Conservation (phyloP, 2,888 invertebrate species). For the Tinea trinotella region DNA sequence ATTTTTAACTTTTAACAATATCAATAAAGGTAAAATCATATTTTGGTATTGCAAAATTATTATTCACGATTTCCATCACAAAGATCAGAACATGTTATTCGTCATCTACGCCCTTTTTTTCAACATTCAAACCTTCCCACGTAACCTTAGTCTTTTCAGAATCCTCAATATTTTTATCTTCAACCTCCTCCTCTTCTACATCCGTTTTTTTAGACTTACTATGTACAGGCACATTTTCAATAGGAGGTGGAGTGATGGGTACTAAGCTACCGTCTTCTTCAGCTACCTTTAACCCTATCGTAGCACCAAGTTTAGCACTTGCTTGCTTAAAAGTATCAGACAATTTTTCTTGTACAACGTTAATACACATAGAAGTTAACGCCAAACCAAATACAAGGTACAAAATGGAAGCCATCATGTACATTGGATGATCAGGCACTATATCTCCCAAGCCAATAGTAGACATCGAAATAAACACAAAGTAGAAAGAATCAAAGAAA, state of each 20-base stretch:
- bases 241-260: constrained; percentile 53
- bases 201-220: constrained; percentile 40
- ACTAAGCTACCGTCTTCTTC: constrained; percentile 76
- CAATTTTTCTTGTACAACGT: constrained; percentile 89
- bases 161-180: constrained; percentile 36
- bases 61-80: not conserved
- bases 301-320: constrained; percentile 87
- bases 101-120: constrained; percentile 7
- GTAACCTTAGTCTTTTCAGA: constrained; percentile 13
- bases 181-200: constrained; percentile 33
- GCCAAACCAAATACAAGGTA: constrained; percentile 96
- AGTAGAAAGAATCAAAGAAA: constrained; percentile 96
- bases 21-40: no score
- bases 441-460: constrained; percentile 98
- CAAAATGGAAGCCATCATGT: constrained; percentile 92
- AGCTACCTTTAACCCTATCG: constrained; percentile 82
- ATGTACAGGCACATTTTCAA: constrained; percentile 57
- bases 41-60: not conserved
- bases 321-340: constrained; percentile 88
- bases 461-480: constrained; percentile 96
- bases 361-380: constrained; percentile 97
- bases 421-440: constrained; percentile 89
- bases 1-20: no score
- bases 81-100: not conserved
- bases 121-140: not conserved